Percentiles rank a stretch among this genome's conserved stretches.
These are phyloP conservation scores for Syrrhaptes paradoxus DNA, from an alignment of 2,113 vertebrate species.

Conservation along the genomic window DNA sequence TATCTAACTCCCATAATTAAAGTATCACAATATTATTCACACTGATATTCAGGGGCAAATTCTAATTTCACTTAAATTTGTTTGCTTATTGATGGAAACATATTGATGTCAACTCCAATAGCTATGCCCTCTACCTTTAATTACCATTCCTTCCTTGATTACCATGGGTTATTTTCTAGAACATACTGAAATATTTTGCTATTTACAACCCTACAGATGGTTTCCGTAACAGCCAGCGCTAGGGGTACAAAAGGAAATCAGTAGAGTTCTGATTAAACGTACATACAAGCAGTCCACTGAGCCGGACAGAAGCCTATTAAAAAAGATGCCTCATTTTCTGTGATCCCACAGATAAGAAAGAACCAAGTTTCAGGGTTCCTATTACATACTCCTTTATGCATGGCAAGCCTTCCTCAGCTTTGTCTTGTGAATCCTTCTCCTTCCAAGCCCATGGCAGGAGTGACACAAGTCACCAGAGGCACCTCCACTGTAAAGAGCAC, in stretches of 20 bases:
- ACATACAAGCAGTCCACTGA: fast-evolving
- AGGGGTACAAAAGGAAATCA: conserved; percentile 8
- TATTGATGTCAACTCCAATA: neutral
- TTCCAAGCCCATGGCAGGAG: neutral
- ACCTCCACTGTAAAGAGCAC: neutral
- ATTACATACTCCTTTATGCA: fast-evolving
- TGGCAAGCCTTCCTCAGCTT: neutral
- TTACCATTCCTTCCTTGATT: neutral
- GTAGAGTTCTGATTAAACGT: conserved; percentile 31
- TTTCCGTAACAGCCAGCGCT: conserved; percentile 10
- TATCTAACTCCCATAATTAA: conserved; percentile 14
- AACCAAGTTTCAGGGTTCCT: neutral
- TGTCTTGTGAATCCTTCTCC: neutral
- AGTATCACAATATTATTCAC: neutral
- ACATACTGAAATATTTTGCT: neutral
- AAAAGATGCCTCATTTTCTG: neutral
- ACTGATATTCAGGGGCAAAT: neutral
- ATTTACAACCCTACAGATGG: neutral
- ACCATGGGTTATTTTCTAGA: neutral
- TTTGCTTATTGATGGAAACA: neutral
- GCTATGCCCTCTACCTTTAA: neutral
- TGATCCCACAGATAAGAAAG: neutral
- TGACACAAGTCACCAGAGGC: neutral
- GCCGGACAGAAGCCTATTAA: neutral
- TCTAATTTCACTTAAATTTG: neutral